Conservation (phyloP, 2,113 vertebrate species). For the Neopipo cinnamomea region DNA sequence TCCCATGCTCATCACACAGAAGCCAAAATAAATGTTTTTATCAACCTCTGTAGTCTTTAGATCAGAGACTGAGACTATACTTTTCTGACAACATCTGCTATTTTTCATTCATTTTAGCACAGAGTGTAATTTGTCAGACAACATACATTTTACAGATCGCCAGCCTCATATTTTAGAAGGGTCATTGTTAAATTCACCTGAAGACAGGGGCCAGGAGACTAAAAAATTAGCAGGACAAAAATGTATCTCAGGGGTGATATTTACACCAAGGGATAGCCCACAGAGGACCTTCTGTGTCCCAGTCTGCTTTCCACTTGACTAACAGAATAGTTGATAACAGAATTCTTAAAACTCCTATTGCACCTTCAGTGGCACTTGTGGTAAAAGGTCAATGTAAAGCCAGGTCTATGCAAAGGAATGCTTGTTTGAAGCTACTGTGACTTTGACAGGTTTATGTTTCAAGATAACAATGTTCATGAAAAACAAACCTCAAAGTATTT, state of each 20-base stretch:
- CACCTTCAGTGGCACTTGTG: not conserved
- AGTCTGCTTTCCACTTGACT: not conserved
- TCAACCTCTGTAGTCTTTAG: not conserved
- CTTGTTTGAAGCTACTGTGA: not conserved
- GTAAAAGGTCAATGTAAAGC: not conserved
- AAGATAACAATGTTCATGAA: not conserved
- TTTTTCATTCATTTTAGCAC: not conserved
- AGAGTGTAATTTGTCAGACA: not conserved
- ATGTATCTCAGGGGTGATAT: not conserved
- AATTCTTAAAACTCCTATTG: not conserved
- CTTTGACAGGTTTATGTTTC: not conserved
- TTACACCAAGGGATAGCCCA: not conserved
- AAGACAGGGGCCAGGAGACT: not conserved
- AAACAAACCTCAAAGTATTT: not conserved
- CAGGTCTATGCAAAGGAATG: not conserved
- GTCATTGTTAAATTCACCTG: not conserved
- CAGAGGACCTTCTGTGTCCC: not conserved
- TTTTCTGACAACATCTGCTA: not conserved
- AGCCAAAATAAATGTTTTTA: constrained; percentile 40
- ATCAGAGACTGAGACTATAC: not conserved
- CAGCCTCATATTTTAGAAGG: not conserved
- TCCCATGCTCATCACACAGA: not conserved
- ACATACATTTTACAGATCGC: not conserved
- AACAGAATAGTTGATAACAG: not conserved
- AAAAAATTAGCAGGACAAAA: not conserved